phyloP scores from a whole-genome alignment of 2,113 vertebrate genomes.

The Pantherophis guttatus region DNA sequence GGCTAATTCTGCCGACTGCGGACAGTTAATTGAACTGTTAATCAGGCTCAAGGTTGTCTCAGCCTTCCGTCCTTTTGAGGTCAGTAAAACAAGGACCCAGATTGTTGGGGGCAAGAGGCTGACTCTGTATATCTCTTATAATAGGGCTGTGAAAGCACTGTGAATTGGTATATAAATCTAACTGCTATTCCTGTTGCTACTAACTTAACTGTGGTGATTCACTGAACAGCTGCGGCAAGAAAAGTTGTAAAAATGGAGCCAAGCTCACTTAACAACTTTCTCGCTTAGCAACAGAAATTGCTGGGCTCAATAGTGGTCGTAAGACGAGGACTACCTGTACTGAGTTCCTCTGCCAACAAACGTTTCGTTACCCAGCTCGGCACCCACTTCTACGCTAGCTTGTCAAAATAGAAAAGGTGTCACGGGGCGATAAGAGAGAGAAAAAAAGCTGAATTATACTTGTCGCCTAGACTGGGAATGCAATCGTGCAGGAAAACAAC shows the following conservation, averaged over 20 bases:
- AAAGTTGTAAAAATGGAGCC: background rate
- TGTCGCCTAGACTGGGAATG: background rate
- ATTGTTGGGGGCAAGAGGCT: background rate
- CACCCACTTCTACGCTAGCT: background rate
- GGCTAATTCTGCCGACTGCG: background rate
- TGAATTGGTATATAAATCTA: too few species aligned
- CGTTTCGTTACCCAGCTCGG: background rate
- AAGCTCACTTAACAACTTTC: background rate
- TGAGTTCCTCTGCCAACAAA: background rate
- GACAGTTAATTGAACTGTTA: background rate
- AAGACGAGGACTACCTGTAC: too few species aligned
- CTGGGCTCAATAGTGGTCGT: background rate
- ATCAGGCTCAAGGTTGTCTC: background rate
- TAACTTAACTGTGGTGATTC: background rate
- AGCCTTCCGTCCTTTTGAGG: background rate
- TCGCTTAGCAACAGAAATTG: background rate
- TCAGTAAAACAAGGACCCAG: background rate
- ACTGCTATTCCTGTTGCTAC: too few species aligned
- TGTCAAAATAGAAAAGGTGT: background rate
- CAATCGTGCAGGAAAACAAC: background rate
- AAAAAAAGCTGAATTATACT: background rate
- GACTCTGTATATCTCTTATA: too few species aligned
- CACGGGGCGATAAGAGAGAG: background rate
- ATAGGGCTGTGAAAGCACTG: too few species aligned
- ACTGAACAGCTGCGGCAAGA: background rate